Evolutionary conservation across 2,888 invertebrate species (phyloP), one percentile per base, ranked within the genome.

Genomic region (Drosophila conformis): DNA sequence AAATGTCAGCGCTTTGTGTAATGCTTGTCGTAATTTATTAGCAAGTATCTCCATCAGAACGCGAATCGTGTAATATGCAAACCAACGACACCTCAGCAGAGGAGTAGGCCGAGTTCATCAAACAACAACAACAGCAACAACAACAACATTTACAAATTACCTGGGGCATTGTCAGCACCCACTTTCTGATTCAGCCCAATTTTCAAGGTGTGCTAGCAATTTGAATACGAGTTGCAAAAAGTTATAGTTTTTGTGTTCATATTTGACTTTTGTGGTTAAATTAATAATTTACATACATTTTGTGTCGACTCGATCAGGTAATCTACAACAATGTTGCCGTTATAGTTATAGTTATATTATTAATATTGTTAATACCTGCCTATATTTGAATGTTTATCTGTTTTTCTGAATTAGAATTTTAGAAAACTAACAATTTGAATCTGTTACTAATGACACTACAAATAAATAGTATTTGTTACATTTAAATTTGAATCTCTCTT

Each of bases 1-100:
- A 85, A 86, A 86, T 86, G 85, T 82, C 85, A 86, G 90, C 82
- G 82, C 71, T 71, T 69, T 71, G 71, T 74, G 80, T 80, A 75
- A 82, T 78, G 49, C 68, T 48, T 61, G 63, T 76, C 65, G 73
- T 76, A 69, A 78, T 80, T 78, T 82, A 75, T 72, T 72, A 48
- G 33, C 58, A 78, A 74, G 62, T 64, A 64, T 66, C 65, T 62
- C 63, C 61, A 62, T 59, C 52, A 67, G 51, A 52, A 64, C 64
- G 42, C 49, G 35, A 51, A 31, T 61, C 48, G 51, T 71, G 59
- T 64, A 49, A 68, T 52, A 51, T 66, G 65, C 67, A 42, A 56
- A 31, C n/a, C 49, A 46, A 56, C 66, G 74, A 62, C 76, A 76
- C 64, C 58, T 57, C 31, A 67, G 51, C 65, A 60, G 70, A 61